phyloP scores from a whole-genome alignment of 2,888 invertebrate genomes.

The Stenoptilia bipunctidactyla region DNA sequence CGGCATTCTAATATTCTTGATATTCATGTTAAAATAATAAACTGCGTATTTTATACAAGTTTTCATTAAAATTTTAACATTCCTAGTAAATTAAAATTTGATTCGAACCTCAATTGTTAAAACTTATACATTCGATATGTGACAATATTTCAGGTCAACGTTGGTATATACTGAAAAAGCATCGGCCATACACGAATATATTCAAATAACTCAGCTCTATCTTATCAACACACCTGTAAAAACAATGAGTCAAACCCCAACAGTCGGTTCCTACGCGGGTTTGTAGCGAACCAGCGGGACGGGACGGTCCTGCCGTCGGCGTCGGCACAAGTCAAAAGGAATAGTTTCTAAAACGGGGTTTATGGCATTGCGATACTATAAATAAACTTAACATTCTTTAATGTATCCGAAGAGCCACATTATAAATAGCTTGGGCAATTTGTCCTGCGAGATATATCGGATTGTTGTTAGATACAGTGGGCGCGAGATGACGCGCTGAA shows the following conservation, averaged over 20 bases:
- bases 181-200: neutral
- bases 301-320: constrained; percentile 7
- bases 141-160: too few species aligned
- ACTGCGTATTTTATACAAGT: too few species aligned
- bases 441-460: constrained; percentile 1
- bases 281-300: constrained; percentile 4
- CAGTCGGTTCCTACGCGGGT: constrained; percentile 6
- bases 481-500: constrained; percentile 8
- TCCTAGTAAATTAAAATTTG: too few species aligned
- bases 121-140: too few species aligned
- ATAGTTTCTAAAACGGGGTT: constrained; percentile 1
- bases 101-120: too few species aligned
- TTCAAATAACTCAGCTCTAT: constrained; percentile 1
- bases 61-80: too few species aligned
- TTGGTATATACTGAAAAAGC: too few species aligned
- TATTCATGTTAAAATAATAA: too few species aligned
- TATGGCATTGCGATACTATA: neutral
- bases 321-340: constrained; percentile 2
- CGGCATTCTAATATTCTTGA: neutral
- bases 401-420: neutral
- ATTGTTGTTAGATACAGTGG: neutral
- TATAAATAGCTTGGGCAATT: constrained; percentile 1
- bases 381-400: neutral
- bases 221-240: constrained; percentile 18
- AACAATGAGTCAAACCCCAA: constrained; percentile 17